Conservation (phyloP, 2,888 invertebrate species). For the Rhamphomyia laevipes region DNA sequence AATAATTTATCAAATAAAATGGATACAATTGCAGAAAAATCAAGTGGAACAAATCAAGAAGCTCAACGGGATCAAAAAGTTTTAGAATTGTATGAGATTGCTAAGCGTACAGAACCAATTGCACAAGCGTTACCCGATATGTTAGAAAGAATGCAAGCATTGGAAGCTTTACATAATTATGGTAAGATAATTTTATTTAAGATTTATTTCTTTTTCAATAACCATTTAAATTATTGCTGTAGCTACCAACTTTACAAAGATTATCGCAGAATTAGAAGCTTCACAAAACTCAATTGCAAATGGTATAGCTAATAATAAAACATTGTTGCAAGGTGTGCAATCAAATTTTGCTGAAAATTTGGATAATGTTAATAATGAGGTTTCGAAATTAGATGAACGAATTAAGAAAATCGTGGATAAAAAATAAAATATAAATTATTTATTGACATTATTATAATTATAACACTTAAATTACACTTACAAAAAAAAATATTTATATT, state of each 20-base stretch:
- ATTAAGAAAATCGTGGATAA: not conserved
- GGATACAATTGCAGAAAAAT: conserved; percentile 51
- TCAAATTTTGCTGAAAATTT: conserved; percentile 70
- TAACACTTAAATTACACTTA: no score
- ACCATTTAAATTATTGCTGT: conserved; percentile 13
- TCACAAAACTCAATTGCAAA: conserved; percentile 59
- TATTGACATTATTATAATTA: no score
- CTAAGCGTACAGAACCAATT: conserved; percentile 75
- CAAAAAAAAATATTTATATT: no score
- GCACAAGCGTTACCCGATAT: conserved; percentile 64
- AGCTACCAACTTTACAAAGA: conserved; percentile 81
- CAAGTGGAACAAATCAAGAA: conserved; percentile 43
- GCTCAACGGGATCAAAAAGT: conserved; percentile 56
- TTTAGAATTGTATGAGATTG: conserved; percentile 64
- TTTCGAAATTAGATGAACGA: conserved; percentile 60
- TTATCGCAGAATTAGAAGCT: conserved; percentile 67
- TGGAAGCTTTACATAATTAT: conserved; percentile 82
- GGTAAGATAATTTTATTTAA: conserved; percentile 44
- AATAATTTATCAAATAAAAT: conserved; percentile 64
- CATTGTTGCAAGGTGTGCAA: conserved; percentile 64
- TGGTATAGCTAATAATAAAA: conserved; percentile 66
- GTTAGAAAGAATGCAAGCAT: conserved; percentile 72
- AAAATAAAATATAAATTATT: no score
- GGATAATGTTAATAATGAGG: conserved; percentile 63
- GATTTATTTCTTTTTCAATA: conserved; percentile 2